Evolutionary conservation across 2,888 invertebrate genomes (phyloP).

Genomic region (Bembecia ichneumoniformis): DNA sequence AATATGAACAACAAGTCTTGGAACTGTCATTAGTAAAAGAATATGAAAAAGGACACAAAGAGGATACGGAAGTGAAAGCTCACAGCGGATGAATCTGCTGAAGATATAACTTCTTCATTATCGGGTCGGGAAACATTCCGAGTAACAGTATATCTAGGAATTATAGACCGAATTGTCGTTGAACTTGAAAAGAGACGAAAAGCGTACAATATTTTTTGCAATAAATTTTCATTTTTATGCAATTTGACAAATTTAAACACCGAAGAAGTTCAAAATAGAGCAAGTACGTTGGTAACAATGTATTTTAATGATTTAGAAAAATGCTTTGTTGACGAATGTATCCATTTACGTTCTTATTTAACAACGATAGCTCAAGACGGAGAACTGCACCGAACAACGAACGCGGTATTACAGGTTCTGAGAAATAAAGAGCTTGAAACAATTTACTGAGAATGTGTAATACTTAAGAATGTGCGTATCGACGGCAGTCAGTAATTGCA

Average conservation of each 20-base stretch:
- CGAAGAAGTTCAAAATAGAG: background rate
- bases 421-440: constrained; percentile 2
- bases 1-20: constrained; percentile 3
- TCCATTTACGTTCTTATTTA: constrained; percentile 1
- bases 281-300: background rate
- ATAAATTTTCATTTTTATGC: background rate
- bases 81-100: constrained; percentile 4
- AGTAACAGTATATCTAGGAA: constrained; percentile 1
- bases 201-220: background rate
- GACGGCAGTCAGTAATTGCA: constrained; percentile 2
- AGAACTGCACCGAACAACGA: background rate
- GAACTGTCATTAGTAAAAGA: constrained; percentile 3
- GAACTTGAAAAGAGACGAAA: background rate
- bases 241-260: background rate
- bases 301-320: background rate
- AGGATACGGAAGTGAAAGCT: constrained; percentile 1
- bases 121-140: constrained; percentile 1
- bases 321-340: background rate
- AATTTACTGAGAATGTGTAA: background rate
- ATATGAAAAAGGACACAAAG: constrained; percentile 2
- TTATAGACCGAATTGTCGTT: background rate
- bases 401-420: constrained; percentile 1
- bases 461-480: constrained; percentile 2
- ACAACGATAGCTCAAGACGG: constrained; percentile 1
- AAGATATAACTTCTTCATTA: constrained; percentile 4